A percentile compares a stretch with the other conserved stretches of the same genome.
phyloP scores from a whole-genome alignment of 2,888 invertebrate genomes.

The Zelleria hepariella region DNA sequence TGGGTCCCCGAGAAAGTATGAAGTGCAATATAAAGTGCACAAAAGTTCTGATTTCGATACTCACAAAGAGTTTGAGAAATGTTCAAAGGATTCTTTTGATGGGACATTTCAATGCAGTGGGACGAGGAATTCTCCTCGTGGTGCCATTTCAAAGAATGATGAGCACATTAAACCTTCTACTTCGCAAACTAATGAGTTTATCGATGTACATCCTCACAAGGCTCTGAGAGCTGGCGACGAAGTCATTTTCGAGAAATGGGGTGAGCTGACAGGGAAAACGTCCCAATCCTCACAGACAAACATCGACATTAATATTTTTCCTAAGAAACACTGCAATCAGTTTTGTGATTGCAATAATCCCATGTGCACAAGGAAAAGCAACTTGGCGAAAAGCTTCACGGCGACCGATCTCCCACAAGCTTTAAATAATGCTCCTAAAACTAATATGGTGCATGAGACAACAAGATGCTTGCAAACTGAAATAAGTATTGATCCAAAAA shows the following conservation, averaged over 20 bases:
- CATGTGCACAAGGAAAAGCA: background rate
- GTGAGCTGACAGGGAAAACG: background rate
- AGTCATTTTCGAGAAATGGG: background rate
- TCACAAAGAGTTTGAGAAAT: slow-evolving; percentile 11
- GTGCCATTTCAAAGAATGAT: background rate
- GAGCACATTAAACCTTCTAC: background rate
- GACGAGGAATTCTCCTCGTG: background rate
- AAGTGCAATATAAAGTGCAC: slow-evolving; percentile 6
- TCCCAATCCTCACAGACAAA: slow-evolving; percentile 4
- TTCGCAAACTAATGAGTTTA: background rate
- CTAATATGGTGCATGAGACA: slow-evolving; percentile 28
- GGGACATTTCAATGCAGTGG: background rate
- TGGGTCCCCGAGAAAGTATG: background rate
- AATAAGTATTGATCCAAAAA: slow-evolving; percentile 55
- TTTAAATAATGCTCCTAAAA: background rate
- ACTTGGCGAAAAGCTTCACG: background rate
- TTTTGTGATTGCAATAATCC: background rate
- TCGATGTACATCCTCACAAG: background rate
- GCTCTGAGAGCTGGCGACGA: background rate
- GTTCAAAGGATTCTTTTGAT: background rate
- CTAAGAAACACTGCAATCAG: background rate
- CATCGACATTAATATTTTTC: background rate
- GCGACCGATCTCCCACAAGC: background rate
- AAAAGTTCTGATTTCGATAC: slow-evolving; percentile 40
- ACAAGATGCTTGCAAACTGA: slow-evolving; percentile 56